phyloP scores from a whole-genome alignment of 1,140 invertebrate species.

The Diorhabda sublineata region DNA sequence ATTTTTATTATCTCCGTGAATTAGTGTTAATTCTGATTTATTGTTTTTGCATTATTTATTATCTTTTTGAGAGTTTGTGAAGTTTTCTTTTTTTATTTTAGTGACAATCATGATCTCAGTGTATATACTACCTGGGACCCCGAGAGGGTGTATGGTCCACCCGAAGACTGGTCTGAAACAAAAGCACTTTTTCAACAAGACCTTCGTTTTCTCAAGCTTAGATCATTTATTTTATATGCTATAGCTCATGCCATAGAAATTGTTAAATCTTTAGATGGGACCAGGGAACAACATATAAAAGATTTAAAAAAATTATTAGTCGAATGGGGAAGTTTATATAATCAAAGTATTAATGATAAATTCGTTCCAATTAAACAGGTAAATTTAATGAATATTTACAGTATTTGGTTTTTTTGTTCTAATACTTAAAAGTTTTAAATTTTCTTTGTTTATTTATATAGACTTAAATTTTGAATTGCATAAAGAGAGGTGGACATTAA shows the following conservation, averaged over 20 bases:
- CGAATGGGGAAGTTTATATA: conserved; percentile 35
- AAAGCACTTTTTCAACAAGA: conserved; percentile 35
- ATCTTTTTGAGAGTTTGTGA: too few relatives aligned
- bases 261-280: conserved; percentile 33
- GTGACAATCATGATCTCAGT: conserved; percentile 58
- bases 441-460: conserved; percentile 1
- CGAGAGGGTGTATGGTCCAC: conserved; percentile 30
- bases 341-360: conserved; percentile 19
- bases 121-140: conserved; percentile 59
- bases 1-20: too few relatives aligned
- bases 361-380: conserved; percentile 32
- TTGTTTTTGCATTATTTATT: too few relatives aligned
- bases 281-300: conserved; percentile 30
- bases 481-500: too few relatives aligned
- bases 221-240: conserved; percentile 30
- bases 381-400: conserved; percentile 5
- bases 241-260: conserved; percentile 26
- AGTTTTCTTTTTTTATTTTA: conserved; percentile 23
- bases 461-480: background rate
- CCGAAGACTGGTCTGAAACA: conserved; percentile 35
- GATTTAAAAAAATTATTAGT: conserved; percentile 29
- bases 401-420: conserved; percentile 3
- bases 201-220: conserved; percentile 36
- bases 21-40: too few relatives aligned
- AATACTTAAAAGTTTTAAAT: background rate